Base-by-base conservation (phyloP, 2,113 vertebrate genomes). In the Piprites chloris region DNA sequence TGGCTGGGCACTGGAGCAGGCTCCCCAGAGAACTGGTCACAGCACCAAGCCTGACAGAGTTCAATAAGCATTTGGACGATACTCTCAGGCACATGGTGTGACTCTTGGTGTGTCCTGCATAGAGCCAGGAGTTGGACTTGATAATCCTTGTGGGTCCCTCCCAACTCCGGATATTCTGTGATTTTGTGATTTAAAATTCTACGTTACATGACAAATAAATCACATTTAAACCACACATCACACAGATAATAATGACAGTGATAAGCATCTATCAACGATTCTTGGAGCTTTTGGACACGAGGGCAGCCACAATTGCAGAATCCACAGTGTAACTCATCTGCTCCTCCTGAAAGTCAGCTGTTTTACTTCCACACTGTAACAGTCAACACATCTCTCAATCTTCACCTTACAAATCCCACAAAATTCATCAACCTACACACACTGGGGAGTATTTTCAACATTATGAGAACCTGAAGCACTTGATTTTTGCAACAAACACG, bases 51-150 rank as follows among this genome's bases (percentile, higher is more conserved):
- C 52, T 49, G 30, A 5, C 15, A 67, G 15, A 85, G 52, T 11
- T 67, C 20, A 24, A 22, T 9, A 46, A 47, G 30, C 1, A 1
- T n/a, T 66, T n/a, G 35, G 24, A 75, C 12, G 41, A 22, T 4
- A 6, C 24, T 41, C 61, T 49, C 30, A 41, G 42, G 2, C 16
- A 21, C 17, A 27, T 6, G 21, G 11, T 19, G 14, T 33, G n/a
- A 56, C 9, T 55, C 23, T 7, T 8, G 11, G 12, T 18, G 19
- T 35, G 22, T 8, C 20, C 42, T 42, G 9, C 16, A 11, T 6
- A 49, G 30, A 42, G 24, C 6, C 50, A 75, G 42, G 2, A 49
- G 15, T 9, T 30, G 14, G 50, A 56, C 19, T 41, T 1, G 0
- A 32, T 23, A 11, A 74, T 19, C 27, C 49, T 33, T 22, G 13